Evolutionary conservation across 1,140 invertebrate species (phyloP).

Genomic region (Ostrea edulis): DNA sequence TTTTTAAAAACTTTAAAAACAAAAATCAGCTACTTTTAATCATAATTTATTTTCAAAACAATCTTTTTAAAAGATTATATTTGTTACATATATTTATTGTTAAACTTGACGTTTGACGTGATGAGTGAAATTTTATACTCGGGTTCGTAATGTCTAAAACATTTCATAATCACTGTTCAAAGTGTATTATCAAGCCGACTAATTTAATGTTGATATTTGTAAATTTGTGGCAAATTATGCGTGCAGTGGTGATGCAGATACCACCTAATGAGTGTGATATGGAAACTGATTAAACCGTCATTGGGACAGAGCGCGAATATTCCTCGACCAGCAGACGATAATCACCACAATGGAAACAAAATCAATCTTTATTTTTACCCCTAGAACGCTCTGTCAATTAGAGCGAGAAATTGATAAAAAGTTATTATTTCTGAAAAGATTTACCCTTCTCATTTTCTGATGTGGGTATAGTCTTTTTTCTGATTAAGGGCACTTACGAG

Average conservation of each 20-base stretch:
- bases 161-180: conserved; percentile 33
- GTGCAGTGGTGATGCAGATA: conserved; percentile 20
- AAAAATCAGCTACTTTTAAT: not conserved
- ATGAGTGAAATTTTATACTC: not conserved
- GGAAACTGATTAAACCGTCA: not conserved
- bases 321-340: not conserved
- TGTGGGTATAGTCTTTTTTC: conserved; percentile 12
- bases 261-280: not conserved
- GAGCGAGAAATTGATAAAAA: conserved; percentile 19
- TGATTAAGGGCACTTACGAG: not conserved
- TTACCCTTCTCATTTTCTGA: conserved; percentile 5
- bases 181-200: conserved; percentile 27
- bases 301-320: conserved; percentile 11
- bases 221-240: conserved; percentile 43
- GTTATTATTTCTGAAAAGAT: not conserved
- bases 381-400: not conserved
- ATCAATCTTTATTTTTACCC: conserved; percentile 29
- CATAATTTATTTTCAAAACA: not conserved
- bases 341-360: conserved; percentile 17
- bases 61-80: not conserved
- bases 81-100: not conserved
- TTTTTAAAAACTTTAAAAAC: not conserved
- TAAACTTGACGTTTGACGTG: not conserved
- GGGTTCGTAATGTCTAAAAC: conserved; percentile 13
- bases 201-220: conserved; percentile 41